phyloP scores from a whole-genome alignment of 2,797 vertebrate genomes.

The Scolopax rusticola region DNA sequence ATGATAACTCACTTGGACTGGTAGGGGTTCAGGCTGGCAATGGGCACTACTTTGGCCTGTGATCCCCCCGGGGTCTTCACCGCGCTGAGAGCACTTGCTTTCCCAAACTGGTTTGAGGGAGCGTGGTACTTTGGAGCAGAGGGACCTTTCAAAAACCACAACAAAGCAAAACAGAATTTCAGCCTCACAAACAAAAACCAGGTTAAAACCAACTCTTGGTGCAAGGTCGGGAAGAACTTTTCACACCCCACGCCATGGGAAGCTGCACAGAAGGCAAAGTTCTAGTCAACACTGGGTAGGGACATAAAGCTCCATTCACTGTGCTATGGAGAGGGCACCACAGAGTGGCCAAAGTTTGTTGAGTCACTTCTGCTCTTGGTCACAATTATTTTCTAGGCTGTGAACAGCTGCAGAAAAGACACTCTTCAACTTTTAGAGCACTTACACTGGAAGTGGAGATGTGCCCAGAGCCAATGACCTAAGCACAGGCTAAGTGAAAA shows the following conservation, averaged over 20 bases:
- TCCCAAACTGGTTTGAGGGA: constrained; percentile 83
- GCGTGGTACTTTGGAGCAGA: constrained; percentile 76
- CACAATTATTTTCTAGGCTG: not conserved
- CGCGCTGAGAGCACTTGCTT: constrained; percentile 64
- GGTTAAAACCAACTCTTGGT: not conserved
- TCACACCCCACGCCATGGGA: fast-evolving
- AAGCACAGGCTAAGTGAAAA: not conserved
- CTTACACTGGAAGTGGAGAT: not conserved
- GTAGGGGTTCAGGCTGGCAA: constrained; percentile 96
- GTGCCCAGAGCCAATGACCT: not conserved
- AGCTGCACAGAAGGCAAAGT: not conserved
- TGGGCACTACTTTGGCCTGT: constrained; percentile 91
- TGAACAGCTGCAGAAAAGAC: not conserved
- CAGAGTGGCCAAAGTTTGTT: not conserved
- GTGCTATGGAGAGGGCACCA: not conserved
- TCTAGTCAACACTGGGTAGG: not conserved
- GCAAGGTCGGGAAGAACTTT: not conserved
- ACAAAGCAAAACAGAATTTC: constrained; percentile 18
- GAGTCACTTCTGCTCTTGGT: not conserved
- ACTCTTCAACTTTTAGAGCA: not conserved
- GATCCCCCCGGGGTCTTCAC: constrained; percentile 85
- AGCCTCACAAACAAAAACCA: not conserved
- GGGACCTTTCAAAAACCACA: constrained; percentile 65
- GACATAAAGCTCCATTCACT: not conserved
- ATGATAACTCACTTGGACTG: constrained; percentile 91